phyloP scores from a whole-genome alignment of 2,888 invertebrate genomes.

The Dioctria linearis region DNA sequence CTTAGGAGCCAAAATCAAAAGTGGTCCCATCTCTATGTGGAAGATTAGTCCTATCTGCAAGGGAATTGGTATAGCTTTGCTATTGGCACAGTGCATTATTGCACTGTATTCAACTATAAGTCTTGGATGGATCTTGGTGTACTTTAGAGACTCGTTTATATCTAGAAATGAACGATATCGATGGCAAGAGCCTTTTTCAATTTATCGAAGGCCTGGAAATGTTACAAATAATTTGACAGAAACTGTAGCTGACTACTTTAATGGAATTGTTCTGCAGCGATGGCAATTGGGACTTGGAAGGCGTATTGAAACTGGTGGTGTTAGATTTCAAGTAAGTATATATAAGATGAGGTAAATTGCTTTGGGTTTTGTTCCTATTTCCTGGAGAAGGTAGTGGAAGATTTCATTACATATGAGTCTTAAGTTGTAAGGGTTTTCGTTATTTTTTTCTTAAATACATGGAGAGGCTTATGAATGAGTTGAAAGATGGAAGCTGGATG shows the following conservation, averaged over 20 bases:
- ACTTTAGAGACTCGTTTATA: conserved; percentile 89
- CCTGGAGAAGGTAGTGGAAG: too few relatives aligned
- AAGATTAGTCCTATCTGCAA: conserved; percentile 92
- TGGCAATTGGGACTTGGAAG: conserved; percentile 68
- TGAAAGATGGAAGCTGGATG: too few relatives aligned
- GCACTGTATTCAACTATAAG: conserved; percentile 91
- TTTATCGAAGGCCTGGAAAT: conserved; percentile 77
- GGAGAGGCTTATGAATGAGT: too few relatives aligned
- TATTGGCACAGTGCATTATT: conserved; percentile 84
- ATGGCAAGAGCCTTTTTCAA: conserved; percentile 84
- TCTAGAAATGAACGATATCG: conserved; percentile 84
- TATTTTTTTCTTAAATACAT: too few relatives aligned
- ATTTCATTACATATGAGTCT: too few relatives aligned
- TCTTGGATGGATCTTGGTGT: conserved; percentile 92
- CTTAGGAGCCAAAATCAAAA: conserved; percentile 86
- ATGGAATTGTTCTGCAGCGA: conserved; percentile 82
- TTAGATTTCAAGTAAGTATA: conserved; percentile 66
- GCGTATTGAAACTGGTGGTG: conserved; percentile 65
- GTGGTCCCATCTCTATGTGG: conserved; percentile 95
- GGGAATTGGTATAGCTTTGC: conserved; percentile 88
- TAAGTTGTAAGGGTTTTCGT: too few relatives aligned
- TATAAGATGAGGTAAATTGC: neutral
- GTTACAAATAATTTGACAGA: conserved; percentile 77
- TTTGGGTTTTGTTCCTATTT: conserved; percentile 21
- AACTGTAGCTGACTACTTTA: conserved; percentile 88